A percentile compares a stretch with the other conserved stretches of the same genome.
Evolutionary conservation across 2,797 vertebrate genomes (phyloP).

Genomic region (Furcifer pardalis): DNA sequence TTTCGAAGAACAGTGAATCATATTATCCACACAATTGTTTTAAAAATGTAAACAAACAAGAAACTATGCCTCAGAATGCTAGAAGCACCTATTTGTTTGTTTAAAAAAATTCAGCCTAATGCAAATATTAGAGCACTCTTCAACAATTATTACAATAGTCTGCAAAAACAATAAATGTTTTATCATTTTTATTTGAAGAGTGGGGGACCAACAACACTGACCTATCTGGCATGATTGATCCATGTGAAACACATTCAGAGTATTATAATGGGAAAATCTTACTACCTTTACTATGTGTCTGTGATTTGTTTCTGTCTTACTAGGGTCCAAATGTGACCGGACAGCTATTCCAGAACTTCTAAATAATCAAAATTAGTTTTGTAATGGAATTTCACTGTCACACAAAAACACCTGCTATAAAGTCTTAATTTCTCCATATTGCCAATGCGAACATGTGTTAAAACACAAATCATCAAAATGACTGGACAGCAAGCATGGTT

Average conservation of each 20-base stretch:
- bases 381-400: neutral
- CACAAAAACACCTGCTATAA: conserved; percentile 21
- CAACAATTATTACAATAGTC: too few species aligned
- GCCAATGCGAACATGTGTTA: conserved; percentile 53
- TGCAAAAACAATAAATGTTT: too few species aligned
- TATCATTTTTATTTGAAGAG: too few species aligned
- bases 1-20: neutral
- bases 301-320: neutral
- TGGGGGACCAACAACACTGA: neutral
- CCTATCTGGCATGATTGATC: neutral
- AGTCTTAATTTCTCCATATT: conserved; percentile 40
- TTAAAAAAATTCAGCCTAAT: too few species aligned
- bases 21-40: too few species aligned
- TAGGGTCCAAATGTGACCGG: neutral
- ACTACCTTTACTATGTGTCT: neutral
- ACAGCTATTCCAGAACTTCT: neutral
- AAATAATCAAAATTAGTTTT: neutral
- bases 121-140: too few species aligned
- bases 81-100: too few species aligned
- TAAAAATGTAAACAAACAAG: too few species aligned
- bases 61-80: too few species aligned
- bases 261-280: neutral
- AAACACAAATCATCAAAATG: conserved; percentile 63
- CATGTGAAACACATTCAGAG: neutral
- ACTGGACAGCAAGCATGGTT: conserved; percentile 55